Percentiles rank a stretch among this genome's conserved stretches.
phyloP scores from a whole-genome alignment of 2,888 invertebrate genomes.

The Hypolimnas misippus region DNA sequence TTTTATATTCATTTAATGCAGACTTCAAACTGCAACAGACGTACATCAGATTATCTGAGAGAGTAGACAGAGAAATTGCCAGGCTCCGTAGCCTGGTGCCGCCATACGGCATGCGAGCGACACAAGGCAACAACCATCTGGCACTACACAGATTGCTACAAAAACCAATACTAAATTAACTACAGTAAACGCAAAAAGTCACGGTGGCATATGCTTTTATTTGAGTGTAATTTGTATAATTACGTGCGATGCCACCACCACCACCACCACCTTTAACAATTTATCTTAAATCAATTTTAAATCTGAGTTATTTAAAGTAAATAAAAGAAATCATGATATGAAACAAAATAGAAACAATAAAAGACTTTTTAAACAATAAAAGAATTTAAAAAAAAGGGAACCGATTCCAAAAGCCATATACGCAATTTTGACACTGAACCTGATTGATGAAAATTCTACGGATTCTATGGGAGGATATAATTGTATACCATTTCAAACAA shows the following conservation, averaged over 20 bases:
- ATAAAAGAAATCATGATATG: no score
- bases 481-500: no score
- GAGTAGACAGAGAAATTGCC: conserved; percentile 70
- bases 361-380: no score
- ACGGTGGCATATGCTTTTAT: conserved; percentile 70
- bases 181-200: conserved; percentile 55
- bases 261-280: background rate
- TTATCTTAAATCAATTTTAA: background rate
- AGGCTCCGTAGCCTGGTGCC: conserved; percentile 49
- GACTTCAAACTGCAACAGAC: conserved; percentile 38
- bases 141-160: conserved; percentile 57
- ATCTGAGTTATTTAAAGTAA: no score
- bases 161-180: conserved; percentile 64
- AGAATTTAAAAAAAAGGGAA: no score
- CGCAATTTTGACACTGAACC: no score
- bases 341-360: no score
- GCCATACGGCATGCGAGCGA: conserved; percentile 68
- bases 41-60: conserved; percentile 61
- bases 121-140: conserved; percentile 58
- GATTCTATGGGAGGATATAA: no score
- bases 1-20: conserved; percentile 1
- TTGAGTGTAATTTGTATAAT: conserved; percentile 62
- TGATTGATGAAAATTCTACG: no score
- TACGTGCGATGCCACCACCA: background rate
- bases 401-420: no score